Evolutionary conservation across 2,888 invertebrate species (phyloP).

Genomic region (Pedicia rivosa): DNA sequence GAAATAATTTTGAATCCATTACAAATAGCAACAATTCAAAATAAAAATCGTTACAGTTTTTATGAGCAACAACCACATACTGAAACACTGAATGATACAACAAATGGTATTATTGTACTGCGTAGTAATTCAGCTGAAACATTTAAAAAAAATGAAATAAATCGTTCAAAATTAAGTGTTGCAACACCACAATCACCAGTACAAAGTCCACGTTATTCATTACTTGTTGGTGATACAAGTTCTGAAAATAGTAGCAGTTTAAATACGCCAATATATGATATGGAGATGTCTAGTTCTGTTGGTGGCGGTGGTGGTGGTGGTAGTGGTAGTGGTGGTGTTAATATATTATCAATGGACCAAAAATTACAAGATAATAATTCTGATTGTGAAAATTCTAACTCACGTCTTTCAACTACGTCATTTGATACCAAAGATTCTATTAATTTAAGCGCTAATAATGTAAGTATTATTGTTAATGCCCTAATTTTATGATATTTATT

Average conservation of each 20-base stretch:
- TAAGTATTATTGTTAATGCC: no score
- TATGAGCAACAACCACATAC: constrained; percentile 15
- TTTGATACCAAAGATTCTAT: no score
- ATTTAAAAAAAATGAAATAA: constrained; percentile 16
- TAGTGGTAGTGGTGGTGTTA: no score
- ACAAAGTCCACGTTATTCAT: constrained; percentile 30
- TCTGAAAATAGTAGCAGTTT: constrained; percentile 30
- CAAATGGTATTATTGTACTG: background rate
- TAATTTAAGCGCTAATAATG: no score
- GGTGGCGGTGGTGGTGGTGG: no score
- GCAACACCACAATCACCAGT: constrained; percentile 27
- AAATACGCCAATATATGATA: constrained; percentile 29
- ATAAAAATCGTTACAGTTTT: constrained; percentile 22
- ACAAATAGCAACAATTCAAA: constrained; percentile 16
- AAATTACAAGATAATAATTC: no score
- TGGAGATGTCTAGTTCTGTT: no score
- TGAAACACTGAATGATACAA: constrained; percentile 7
- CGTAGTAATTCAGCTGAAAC: constrained; percentile 18
- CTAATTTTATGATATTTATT: no score
- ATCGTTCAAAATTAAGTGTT: constrained; percentile 20
- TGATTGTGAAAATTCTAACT: no score
- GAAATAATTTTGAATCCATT: no score
- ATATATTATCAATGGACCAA: no score
- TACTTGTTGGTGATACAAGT: constrained; percentile 29
- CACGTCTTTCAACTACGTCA: no score